phyloP scores from a whole-genome alignment of 2,113 vertebrate species.

The Grammomys dolichurus region DNA sequence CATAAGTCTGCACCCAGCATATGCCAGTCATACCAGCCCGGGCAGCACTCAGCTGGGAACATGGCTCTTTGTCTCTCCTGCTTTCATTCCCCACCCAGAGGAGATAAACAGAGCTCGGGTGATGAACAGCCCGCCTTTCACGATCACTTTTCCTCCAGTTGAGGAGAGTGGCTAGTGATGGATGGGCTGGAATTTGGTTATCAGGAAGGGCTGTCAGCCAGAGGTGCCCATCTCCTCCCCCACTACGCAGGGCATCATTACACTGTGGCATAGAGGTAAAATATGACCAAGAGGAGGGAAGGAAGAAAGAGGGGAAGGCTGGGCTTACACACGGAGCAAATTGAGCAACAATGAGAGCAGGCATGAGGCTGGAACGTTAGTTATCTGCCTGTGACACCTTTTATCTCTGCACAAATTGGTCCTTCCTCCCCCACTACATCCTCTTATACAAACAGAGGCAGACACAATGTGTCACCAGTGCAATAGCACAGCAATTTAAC shows the following conservation, averaged over 20 bases:
- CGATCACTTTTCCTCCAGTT: constrained; percentile 90
- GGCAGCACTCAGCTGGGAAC: constrained; percentile 40
- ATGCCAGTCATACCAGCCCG: neutral
- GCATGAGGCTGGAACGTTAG: constrained; percentile 84
- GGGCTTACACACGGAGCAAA: constrained; percentile 87
- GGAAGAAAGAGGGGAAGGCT: constrained; percentile 86
- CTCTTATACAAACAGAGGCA: constrained; percentile 91
- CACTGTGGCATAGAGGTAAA: constrained; percentile 90
- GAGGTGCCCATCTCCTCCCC: constrained; percentile 90
- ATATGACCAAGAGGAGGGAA: constrained; percentile 90
- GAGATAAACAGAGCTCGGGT: constrained; percentile 84
- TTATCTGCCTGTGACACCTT: constrained; percentile 91
- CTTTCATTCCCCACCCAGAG: constrained; percentile 71
- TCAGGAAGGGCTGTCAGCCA: constrained; percentile 90
- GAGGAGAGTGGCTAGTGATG: constrained; percentile 89
- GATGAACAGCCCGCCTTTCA: constrained; percentile 89
- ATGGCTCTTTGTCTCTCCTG: constrained; percentile 82
- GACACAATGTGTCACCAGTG: constrained; percentile 90
- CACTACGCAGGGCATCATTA: constrained; percentile 90
- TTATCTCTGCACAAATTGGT: constrained; percentile 91
- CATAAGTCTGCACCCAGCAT: neutral
- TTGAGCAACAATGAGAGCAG: constrained; percentile 89
- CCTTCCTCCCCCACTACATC: constrained; percentile 89
- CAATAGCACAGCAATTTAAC: constrained; percentile 91
- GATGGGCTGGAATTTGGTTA: constrained; percentile 91